Conservation (phyloP, 2,797 vertebrate species). For the Oryzias dopingdopingensis region DNA sequence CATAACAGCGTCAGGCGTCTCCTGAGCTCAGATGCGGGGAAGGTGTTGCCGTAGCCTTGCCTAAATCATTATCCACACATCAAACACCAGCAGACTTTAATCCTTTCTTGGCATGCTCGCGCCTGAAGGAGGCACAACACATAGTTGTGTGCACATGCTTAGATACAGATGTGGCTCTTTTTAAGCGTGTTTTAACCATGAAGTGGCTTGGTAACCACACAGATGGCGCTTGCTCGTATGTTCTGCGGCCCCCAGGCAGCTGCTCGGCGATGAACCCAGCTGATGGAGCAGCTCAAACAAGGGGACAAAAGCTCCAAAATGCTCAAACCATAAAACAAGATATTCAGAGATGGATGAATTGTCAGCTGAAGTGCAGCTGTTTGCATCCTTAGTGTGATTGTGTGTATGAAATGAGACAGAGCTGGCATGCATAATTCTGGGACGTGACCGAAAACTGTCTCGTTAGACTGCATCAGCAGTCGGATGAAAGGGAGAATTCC, state of each 20-base stretch:
- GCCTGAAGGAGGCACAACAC: constrained; percentile 56
- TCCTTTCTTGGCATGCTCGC: constrained; percentile 59
- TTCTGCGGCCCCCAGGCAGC: constrained; percentile 49
- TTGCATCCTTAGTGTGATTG: constrained; percentile 27
- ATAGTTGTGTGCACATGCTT: constrained; percentile 20
- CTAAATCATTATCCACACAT: constrained; percentile 78
- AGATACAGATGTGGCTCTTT: constrained; percentile 43
- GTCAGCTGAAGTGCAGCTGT: constrained; percentile 69
- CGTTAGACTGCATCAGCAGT: constrained; percentile 68
- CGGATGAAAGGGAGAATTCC: constrained; percentile 68
- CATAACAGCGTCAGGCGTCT: constrained; percentile 37
- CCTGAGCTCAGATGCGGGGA: constrained; percentile 39
- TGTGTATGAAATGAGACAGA: constrained; percentile 37
- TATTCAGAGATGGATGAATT: constrained; percentile 68
- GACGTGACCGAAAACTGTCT: constrained; percentile 75
- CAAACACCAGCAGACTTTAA: constrained; percentile 69
- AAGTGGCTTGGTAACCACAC: constrained; percentile 34
- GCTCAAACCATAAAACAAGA: constrained; percentile 64
- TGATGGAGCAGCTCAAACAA: constrained; percentile 58
- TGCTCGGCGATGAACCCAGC: constrained; percentile 60
- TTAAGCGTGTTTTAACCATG: constrained; percentile 50
- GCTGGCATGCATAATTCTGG: constrained; percentile 60
- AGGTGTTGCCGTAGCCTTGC: constrained; percentile 56
- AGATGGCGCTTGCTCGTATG: constrained; percentile 30
- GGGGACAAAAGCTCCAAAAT: constrained; percentile 32